A percentile compares a stretch with the other conserved stretches of the same genome.
These are phyloP conservation scores for Emydocephalus ijimae DNA, from an alignment of 2,113 vertebrate genomes.

Conservation along the genomic window DNA sequence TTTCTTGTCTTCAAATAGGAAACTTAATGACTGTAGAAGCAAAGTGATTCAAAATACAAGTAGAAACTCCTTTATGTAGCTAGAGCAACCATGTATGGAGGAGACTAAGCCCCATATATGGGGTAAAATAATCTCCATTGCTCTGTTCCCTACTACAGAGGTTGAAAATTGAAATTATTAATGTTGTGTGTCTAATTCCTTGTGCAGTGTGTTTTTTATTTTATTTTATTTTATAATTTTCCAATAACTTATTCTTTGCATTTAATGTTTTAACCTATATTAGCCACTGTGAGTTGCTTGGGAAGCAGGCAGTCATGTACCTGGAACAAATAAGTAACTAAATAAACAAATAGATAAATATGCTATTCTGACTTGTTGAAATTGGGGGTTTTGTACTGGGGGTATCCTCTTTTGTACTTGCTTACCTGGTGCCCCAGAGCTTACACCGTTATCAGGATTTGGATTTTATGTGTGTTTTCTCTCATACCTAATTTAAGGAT, in stretches of 20 bases:
- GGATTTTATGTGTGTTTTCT: background rate
- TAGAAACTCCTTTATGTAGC: background rate
- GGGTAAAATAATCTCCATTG: background rate
- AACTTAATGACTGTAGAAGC: background rate
- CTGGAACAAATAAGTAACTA: background rate
- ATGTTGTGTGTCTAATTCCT: background rate
- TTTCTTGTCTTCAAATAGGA: background rate
- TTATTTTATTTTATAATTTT: background rate
- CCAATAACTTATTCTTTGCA: background rate
- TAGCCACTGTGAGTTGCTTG: background rate
- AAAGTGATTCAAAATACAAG: background rate
- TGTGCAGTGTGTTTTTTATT: background rate
- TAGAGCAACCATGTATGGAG: background rate
- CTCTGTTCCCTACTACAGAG: background rate
- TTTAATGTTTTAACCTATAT: background rate
- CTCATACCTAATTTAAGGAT: conserved; percentile 38
- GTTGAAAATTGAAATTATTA: background rate
- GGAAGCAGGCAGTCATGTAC: background rate
- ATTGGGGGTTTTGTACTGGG: background rate
- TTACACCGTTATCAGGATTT: background rate
- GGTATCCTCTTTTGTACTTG: background rate
- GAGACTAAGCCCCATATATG: background rate
- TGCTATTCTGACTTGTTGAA: background rate
- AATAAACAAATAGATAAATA: background rate
- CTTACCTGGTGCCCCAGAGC: background rate